A percentile compares a stretch with the other conserved stretches of the same genome.
Conservation (phyloP, 2,113 vertebrate genomes). For the Uropsilus gracilis region DNA sequence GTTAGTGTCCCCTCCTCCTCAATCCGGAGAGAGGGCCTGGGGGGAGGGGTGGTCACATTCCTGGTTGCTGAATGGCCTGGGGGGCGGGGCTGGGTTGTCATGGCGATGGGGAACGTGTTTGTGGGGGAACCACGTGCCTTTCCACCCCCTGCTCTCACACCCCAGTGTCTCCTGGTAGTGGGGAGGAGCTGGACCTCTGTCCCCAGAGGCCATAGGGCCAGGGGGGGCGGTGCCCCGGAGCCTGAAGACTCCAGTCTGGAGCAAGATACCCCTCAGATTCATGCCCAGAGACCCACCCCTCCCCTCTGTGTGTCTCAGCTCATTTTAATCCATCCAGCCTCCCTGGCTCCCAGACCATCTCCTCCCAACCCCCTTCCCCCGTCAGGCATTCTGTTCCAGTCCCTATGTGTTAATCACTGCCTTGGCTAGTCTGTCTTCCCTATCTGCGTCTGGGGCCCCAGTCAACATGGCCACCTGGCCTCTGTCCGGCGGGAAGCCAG, state of each 20-base stretch:
- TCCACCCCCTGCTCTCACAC: constrained; percentile 62
- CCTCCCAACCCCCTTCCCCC: background rate
- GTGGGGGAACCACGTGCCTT: constrained; percentile 55
- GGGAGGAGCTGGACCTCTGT: constrained; percentile 67
- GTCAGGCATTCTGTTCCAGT: background rate
- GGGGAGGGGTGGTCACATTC: constrained; percentile 79
- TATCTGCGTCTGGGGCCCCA: constrained; percentile 60
- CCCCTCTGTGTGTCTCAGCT: background rate
- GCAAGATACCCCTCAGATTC: constrained; percentile 30
- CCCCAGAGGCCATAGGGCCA: constrained; percentile 73
- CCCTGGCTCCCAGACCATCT: background rate
- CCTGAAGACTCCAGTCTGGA: constrained; percentile 26
- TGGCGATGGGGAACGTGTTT: constrained; percentile 69
- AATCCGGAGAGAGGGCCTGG: constrained; percentile 49
- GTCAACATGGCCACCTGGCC: constrained; percentile 81
- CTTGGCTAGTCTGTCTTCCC: background rate
- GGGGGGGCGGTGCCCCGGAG: constrained; percentile 47
- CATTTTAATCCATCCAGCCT: background rate
- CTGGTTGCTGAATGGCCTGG: constrained; percentile 77
- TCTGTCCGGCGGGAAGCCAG: constrained; percentile 68
- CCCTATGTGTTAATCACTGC: constrained; percentile 3
- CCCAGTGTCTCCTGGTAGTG: constrained; percentile 12
- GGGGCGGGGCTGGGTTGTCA: constrained; percentile 79
- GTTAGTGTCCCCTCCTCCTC: constrained; percentile 70
- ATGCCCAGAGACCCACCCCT: background rate